Percentiles rank a stretch among this genome's conserved stretches.
Conservation (phyloP, 2,113 vertebrate genomes). For the Uria lomvia region DNA sequence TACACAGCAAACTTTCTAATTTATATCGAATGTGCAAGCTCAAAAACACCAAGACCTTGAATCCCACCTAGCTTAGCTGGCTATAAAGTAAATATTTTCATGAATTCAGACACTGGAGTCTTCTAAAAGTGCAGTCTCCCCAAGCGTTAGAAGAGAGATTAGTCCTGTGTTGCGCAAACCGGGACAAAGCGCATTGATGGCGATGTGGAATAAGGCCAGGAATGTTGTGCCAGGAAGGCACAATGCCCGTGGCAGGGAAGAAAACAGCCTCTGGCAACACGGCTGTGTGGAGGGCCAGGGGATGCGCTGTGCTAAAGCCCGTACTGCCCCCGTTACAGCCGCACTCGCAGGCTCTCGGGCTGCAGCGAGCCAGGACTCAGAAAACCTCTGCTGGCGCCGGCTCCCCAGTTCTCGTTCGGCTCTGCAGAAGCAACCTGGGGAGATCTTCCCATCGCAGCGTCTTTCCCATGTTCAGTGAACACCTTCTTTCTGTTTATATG, state of each 20-base stretch:
- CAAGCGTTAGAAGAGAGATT: neutral
- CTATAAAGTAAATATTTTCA: neutral
- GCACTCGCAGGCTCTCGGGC: neutral
- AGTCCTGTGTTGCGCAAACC: neutral
- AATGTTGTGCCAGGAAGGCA: neutral
- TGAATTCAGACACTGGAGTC: neutral
- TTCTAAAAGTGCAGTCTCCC: neutral
- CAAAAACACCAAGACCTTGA: neutral
- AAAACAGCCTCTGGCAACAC: neutral
- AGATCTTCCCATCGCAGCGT: neutral
- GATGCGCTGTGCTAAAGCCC: neutral
- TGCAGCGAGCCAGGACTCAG: neutral
- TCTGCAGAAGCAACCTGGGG: neutral
- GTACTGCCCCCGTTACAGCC: neutral
- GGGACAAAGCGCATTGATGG: neutral
- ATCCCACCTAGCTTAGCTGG: neutral
- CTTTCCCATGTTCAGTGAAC: neutral
- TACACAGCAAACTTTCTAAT: neutral
- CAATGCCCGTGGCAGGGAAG: neutral
- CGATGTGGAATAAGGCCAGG: neutral
- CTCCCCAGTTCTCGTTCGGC: neutral
- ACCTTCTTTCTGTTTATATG: slow-evolving; percentile 5
- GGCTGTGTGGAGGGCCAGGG: neutral
- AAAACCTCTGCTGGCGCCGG: neutral
- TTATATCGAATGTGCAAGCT: neutral